phyloP scores from a whole-genome alignment of 1,140 invertebrate genomes.

The Portunus trituberculatus region DNA sequence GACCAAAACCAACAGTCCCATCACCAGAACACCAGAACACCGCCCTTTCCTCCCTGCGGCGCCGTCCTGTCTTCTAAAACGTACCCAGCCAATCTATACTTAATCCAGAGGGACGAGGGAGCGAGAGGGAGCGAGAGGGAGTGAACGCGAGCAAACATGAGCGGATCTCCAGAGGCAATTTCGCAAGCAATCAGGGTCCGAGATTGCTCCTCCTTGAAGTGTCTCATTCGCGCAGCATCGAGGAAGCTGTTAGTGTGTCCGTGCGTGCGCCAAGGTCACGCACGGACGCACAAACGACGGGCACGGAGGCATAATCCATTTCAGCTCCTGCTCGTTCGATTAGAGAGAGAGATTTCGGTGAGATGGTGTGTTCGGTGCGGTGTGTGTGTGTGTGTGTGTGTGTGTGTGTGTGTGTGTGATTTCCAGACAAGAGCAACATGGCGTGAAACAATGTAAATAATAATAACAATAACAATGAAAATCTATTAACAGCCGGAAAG shows the following conservation, averaged over 20 bases:
- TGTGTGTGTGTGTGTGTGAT: constrained; percentile 11
- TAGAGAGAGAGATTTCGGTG: not conserved
- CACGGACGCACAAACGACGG: not conserved
- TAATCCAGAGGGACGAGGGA: not conserved
- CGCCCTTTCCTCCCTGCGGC: too few relatives aligned
- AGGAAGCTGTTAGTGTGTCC: not conserved
- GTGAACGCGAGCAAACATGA: not conserved
- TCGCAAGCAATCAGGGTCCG: not conserved
- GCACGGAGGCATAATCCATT: not conserved
- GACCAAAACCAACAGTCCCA: too few relatives aligned
- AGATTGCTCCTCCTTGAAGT: not conserved
- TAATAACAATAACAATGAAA: too few relatives aligned
- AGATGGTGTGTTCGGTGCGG: not conserved
- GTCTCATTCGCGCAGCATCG: not conserved
- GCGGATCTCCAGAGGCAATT: not conserved
- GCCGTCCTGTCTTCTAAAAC: too few relatives aligned
- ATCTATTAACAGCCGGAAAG: not conserved
- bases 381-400: constrained; percentile 60
- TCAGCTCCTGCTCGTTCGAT: not conserved
- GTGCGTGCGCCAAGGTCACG: not conserved
- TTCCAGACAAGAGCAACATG: not conserved
- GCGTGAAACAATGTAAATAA: not conserved
- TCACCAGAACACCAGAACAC: too few relatives aligned
- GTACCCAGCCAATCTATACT: too few relatives aligned
- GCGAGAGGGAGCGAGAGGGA: constrained; percentile 29